Conservation (phyloP, 1,140 invertebrate genomes). For the Popillia japonica region DNA sequence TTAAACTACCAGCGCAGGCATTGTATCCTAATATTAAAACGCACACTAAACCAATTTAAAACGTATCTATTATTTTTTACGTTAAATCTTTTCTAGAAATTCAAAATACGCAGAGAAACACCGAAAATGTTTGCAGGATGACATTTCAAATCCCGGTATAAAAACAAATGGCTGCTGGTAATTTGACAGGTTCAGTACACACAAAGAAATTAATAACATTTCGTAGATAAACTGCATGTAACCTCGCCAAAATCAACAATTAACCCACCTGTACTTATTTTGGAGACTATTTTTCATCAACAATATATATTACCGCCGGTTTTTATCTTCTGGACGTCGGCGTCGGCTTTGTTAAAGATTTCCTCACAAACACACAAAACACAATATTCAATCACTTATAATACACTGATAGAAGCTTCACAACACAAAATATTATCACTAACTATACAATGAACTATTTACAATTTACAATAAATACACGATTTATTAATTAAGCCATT, state of each 20-base stretch:
- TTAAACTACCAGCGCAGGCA: background rate
- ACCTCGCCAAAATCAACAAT: constrained; percentile 31
- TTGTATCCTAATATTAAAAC: background rate
- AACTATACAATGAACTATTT: constrained; percentile 62
- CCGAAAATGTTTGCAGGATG: constrained; percentile 54
- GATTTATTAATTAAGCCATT: constrained; percentile 59
- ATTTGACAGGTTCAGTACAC: constrained; percentile 55
- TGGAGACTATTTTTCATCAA: constrained; percentile 49
- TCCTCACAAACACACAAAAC: constrained; percentile 56
- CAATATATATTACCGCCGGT: constrained; percentile 54
- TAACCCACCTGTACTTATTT: constrained; percentile 53
- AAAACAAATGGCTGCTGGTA: constrained; percentile 55
- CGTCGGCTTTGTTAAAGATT: constrained; percentile 58
- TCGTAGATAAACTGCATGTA: constrained; percentile 39
- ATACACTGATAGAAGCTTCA: constrained; percentile 54
- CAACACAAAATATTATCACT: constrained; percentile 62
- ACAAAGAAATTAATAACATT: constrained; percentile 54
- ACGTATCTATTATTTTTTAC: background rate
- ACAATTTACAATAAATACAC: constrained; percentile 60
- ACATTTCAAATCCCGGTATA: constrained; percentile 58
- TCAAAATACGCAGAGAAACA: constrained; percentile 14
- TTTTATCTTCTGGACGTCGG: constrained; percentile 51
- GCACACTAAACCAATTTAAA: background rate
- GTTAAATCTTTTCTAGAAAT: background rate
- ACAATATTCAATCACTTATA: constrained; percentile 57